Conservation (phyloP, 2,113 vertebrate species). For the Okapia johnstoni region DNA sequence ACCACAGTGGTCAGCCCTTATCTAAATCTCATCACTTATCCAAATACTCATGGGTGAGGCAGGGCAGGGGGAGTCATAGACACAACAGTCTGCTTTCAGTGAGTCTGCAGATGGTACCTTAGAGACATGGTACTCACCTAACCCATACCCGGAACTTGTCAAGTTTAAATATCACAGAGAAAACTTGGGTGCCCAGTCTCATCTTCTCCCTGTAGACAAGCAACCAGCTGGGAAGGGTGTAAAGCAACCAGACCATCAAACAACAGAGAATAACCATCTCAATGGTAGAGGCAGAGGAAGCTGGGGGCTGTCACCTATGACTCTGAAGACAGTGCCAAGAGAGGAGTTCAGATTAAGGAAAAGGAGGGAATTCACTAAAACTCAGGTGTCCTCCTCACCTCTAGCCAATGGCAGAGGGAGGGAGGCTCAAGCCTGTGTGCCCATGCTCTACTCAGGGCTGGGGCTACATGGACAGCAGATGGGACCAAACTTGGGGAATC, state of each 20-base stretch:
- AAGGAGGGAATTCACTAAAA: background rate
- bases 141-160: background rate
- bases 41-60: background rate
- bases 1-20: background rate
- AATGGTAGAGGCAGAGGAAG: background rate
- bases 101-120: background rate
- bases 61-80: background rate
- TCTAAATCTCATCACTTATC: background rate
- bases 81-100: too few relatives aligned
- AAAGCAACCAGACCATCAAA: background rate
- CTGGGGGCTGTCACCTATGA: too few relatives aligned
- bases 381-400: background rate
- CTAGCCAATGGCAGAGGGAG: background rate
- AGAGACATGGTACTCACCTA: background rate
- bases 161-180: background rate
- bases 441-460: background rate
- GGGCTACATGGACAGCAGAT: background rate
- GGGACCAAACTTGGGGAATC: background rate
- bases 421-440: background rate
- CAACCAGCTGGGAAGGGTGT: background rate
- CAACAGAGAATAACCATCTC: background rate
- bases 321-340: background rate
- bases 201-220: background rate
- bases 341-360: background rate
- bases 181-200: background rate